Conservation (phyloP, 2,797 vertebrate species). For the Eupleurogrammus muticus region DNA sequence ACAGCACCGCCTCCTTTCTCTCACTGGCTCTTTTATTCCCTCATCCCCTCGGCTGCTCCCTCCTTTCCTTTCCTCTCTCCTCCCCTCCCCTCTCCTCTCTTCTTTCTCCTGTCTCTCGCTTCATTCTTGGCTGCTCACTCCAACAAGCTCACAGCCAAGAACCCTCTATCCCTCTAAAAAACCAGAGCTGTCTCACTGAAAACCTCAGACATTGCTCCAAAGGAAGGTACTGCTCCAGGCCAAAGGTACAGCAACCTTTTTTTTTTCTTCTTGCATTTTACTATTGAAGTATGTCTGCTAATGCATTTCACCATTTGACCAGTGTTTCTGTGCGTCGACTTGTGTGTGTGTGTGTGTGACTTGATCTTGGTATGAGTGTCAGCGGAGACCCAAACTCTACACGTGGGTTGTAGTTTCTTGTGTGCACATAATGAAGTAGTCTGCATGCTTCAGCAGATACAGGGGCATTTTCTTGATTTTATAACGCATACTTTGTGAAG, state of each 20-base stretch:
- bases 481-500: background rate
- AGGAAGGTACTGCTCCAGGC: conserved; percentile 53
- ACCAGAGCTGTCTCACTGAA: conserved; percentile 23
- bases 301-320: conserved; percentile 14
- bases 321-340: conserved; percentile 36
- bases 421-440: conserved; percentile 39
- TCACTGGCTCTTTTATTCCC: conserved; percentile 69
- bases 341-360: conserved; percentile 18
- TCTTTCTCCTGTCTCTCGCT: conserved; percentile 22
- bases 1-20: conserved; percentile 68
- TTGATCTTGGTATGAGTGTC: conserved; percentile 4
- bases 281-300: conserved; percentile 9
- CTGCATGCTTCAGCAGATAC: conserved; percentile 23
- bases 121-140: conserved; percentile 57
- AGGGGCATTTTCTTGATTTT: background rate
- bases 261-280: conserved; percentile 29
- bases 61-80: conserved; percentile 49
- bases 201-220: conserved; percentile 38
- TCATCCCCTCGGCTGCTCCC: conserved; percentile 35
- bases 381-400: conserved; percentile 33
- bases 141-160: conserved; percentile 69
- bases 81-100: conserved; percentile 57
- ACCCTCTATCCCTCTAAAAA: conserved; percentile 49
- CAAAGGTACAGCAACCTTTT: conserved; percentile 70
- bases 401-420: conserved; percentile 39